Evolutionary conservation across 2,797 vertebrate genomes (phyloP).

Genomic region (Hippocampus kuda): DNA sequence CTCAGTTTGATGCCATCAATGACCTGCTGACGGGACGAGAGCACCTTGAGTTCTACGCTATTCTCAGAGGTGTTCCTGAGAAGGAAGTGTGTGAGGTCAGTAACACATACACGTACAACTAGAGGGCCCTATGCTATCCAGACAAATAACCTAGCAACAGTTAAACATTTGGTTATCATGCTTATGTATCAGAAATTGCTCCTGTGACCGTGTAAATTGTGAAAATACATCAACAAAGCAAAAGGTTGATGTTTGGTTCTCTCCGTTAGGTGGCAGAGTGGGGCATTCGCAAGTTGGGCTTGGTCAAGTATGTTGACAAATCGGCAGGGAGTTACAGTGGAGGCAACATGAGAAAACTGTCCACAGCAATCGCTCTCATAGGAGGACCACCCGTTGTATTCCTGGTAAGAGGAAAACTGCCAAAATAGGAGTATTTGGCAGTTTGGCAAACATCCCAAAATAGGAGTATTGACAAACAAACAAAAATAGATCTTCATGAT

Average conservation of each 20-base stretch:
- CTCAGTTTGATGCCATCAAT: constrained; percentile 93
- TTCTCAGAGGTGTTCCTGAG: constrained; percentile 88
- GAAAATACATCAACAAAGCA: not conserved
- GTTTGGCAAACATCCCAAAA: no score
- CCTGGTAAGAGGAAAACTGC: constrained; percentile 73
- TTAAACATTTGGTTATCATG: not conserved
- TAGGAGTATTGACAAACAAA: no score
- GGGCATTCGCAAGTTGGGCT: constrained; percentile 80
- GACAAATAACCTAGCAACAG: not conserved
- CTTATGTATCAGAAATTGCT: no score
- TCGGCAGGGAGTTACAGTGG: constrained; percentile 90
- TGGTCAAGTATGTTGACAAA: constrained; percentile 75
- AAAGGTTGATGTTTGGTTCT: not conserved
- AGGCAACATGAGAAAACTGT: constrained; percentile 93
- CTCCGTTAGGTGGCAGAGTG: constrained; percentile 85
- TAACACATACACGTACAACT: not conserved
- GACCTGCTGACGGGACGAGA: constrained; percentile 91
- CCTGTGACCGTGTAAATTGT: not conserved
- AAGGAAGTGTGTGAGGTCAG: constrained; percentile 96
- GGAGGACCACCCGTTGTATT: constrained; percentile 96
- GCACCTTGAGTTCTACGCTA: constrained; percentile 92
- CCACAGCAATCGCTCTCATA: constrained; percentile 93
- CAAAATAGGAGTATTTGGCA: no score
- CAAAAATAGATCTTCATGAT: no score
- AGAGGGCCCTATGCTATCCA: not conserved